A percentile compares a stretch with the other conserved stretches of the same genome.
Conservation (phyloP, 1,140 invertebrate genomes). For the Drosophila pandora region DNA sequence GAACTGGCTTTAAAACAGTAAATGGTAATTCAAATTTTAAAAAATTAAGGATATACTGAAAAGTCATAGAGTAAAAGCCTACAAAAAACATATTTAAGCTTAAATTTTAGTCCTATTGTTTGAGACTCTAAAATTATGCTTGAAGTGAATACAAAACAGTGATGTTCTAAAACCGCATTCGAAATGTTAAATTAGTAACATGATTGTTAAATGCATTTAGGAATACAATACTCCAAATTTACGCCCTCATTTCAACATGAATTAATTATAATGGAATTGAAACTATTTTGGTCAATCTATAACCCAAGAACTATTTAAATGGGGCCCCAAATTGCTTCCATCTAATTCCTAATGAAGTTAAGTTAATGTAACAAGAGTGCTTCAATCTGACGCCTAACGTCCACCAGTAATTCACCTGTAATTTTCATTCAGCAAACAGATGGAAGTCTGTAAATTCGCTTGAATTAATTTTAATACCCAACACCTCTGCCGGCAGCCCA, state of each 20-base stretch:
- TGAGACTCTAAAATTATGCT: too few species aligned
- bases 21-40: not conserved
- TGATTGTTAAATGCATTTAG: too few species aligned
- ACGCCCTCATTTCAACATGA: not conserved
- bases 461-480: constrained; percentile 40
- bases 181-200: not conserved
- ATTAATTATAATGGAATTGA: not conserved
- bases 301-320: not conserved
- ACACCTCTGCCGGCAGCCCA: constrained; percentile 14
- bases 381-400: constrained; percentile 10
- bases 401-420: constrained; percentile 5
- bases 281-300: not conserved
- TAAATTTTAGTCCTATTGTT: too few species aligned
- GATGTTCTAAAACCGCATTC: not conserved
- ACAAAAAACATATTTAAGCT: too few species aligned
- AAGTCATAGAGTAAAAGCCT: too few species aligned
- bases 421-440: not conserved
- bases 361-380: constrained; percentile 25
- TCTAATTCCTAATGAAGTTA: constrained; percentile 32
- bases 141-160: not conserved
- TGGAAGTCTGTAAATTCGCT: constrained; percentile 19
- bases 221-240: not conserved
- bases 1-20: not conserved
- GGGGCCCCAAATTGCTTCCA: constrained; percentile 2
- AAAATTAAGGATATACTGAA: too few species aligned